Base-by-base conservation (phyloP, 2,888 invertebrate genomes). In the Machimus rusticus region DNA sequence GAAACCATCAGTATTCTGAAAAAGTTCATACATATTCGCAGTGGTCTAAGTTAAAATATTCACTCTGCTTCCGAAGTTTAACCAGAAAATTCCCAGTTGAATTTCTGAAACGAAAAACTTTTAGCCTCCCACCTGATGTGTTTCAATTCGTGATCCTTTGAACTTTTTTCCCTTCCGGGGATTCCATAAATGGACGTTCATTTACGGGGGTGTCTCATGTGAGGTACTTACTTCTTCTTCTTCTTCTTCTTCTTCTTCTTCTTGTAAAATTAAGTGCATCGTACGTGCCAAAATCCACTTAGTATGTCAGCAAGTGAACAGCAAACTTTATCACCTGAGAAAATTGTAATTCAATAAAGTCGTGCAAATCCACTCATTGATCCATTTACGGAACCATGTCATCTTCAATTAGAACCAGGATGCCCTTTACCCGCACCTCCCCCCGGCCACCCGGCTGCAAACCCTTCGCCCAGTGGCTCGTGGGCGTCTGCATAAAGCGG, bases 291-390 rank as follows among this genome's bases (percentile, higher is more conserved):
- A 51, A 28, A 46, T 78, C n/a, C 23, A 23, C 43, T 77, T 39
- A 23, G 5, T 78, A 46, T 23, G 37, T 37, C 78, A 46, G 51
- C 51, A 51, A 28, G 23, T 79, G 51, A 23, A 28, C 5, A 16
- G 6, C 16, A 57, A 82, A 82, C 57, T 82, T 82, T 82, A 82
- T 82, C 57, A 82, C 82, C 82, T 66, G 82, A 51, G 57, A 82
- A 82, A 57, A 55, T 82, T 34, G 57, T 57, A 82, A 82, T 82
- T 82, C 82, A 82, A 82, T 82, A 57, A 82, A 82, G 34, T 66
- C 57, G 82, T 37, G 82, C 66, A 82, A 82, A 82, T 82, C 82
- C 82, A 57, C 31, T 82, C 57, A 82, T 82, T 82, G 82, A 57
- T 82, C 66, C 82, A 82, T 82, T 82, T 82, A 82, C 57, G 37